Evolutionary conservation across 2,888 invertebrate genomes (phyloP), one percentile per base, ranked within the genome.

Genomic region (Callyntrura sp.): DNA sequence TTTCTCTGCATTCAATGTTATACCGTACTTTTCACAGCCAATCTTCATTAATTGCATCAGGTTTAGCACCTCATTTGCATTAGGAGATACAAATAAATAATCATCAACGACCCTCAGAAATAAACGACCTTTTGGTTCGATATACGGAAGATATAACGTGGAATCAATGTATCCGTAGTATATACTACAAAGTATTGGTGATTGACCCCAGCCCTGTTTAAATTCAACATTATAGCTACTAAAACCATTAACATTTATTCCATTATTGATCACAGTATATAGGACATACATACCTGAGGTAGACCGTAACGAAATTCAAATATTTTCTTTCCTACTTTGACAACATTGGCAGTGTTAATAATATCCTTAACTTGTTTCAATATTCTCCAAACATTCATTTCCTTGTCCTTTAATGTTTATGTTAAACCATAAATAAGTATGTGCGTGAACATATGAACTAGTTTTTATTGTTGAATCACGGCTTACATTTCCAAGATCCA

Each of bases 111-210:
- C 55, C 3, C 92, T 88, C n/a, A 91, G 28, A 62, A 93, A 91
- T 12, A 92, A 90, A 51, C 92, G 92, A 9, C 73, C 88, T 11
- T 35, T 17, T 0, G 55, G 25, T n/a, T 85, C 65, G 1, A 91
- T 17, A 60, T 90, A 92, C 11, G 86, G 81, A 11, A 57, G 0
- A 5, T 92, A 90, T 14, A 91, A 43, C 0, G 51, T 60, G 2
- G 86, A 35, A 23, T 93, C 93, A 84, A 93, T 90, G 12, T 57
- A 12, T 0, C 93, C 93, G 57, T 93, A 93, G 28, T 93, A 93
- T 14, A 93, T 88, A 55, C 83, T 92, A 48, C 93, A 93, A 0
- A 92, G 73, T 9, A 79, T 62, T 43, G 90, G 91, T 6, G 93
- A 93, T 8, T 90, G 55, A 14, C 60, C n/a, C 90, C 91, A 92